Evolutionary conservation across 2,113 vertebrate species (phyloP), one percentile per base, ranked within the genome.

Genomic region (Zosterops pallidus): DNA sequence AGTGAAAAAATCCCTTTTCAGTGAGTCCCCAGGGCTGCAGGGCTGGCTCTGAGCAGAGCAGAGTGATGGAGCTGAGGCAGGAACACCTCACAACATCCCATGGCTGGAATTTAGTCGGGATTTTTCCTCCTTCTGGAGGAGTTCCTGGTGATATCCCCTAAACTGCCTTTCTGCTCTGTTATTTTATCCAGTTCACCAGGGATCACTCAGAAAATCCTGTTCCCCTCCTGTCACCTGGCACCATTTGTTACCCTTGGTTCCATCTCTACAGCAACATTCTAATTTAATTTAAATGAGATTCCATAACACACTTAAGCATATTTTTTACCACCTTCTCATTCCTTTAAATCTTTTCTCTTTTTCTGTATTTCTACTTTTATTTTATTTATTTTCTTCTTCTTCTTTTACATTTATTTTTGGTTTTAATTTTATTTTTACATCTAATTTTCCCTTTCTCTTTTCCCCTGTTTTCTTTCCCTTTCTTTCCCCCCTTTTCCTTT

Each of bases 1-100:
- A n/a, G 47, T 17, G 42, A 18, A 65, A 70, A 39, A 6, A 7
- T 22, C 28, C 6, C 2, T 29, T 46, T 49, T 11, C 29, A 8
- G 29, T 7, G 31, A 35, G 2, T 3, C 9, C 6, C 5, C 14
- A 3, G 37, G 67, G 29, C 3, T 31, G 47, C 2, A 21, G 49
- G 82, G 8, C 77, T 55, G 94, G 0, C 17, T 56, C 24, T 55
- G 56, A 39, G 39, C 42, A n/a, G 74, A n/a, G 12, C 47, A 71
- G 63, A 22, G 12, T 7, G 49, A 39, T 11, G 16, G 20, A 26
- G 67, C 68, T 19, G n/a, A 47, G 85, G 56, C 60, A 60, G 47
- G 47, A 56, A 7, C 20, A 28, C 9, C 39, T 22, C 33, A 7
- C 7, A 33, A 4, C 5, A 52, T 5, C 47, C 12, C 1, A 0